Conservation (phyloP, 2,113 vertebrate species). For the Leptodactylus fuscus region DNA sequence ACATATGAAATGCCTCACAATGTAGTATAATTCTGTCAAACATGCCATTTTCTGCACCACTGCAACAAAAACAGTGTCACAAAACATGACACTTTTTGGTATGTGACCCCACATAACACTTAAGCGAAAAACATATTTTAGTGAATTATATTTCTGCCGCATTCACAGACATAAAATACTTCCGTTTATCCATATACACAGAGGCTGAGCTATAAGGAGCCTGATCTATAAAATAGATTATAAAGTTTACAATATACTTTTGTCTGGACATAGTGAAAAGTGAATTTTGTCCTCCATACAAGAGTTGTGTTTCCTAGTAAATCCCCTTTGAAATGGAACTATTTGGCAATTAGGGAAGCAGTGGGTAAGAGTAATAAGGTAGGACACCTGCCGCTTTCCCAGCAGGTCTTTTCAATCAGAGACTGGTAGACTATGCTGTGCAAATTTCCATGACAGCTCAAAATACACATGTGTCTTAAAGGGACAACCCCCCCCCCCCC, state of each 20-base stretch:
- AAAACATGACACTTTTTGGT: neutral
- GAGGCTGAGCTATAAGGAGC: neutral
- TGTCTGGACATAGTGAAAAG: neutral
- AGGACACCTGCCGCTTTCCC: constrained; percentile 16
- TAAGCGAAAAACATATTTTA: neutral
- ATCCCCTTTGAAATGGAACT: neutral
- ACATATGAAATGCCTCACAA: neutral
- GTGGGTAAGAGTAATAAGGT: constrained; percentile 1
- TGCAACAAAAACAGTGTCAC: neutral
- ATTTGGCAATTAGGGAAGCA: constrained; percentile 22
- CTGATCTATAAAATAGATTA: too few species aligned
- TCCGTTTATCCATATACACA: neutral
- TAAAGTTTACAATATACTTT: neutral
- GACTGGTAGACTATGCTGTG: neutral
- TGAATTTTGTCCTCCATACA: neutral
- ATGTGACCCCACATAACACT: neutral
- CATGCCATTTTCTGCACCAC: neutral
- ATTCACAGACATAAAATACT: too few species aligned
- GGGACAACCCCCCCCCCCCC: too few species aligned
- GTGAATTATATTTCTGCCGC: neutral
- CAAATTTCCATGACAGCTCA: constrained; percentile 3
- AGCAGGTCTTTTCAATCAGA: constrained; percentile 16
- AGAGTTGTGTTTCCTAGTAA: neutral
- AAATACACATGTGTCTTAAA: neutral
- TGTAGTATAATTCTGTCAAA: too few species aligned